Conservation (phyloP, 1,140 invertebrate species). For the Oncopeltus fasciatus region DNA sequence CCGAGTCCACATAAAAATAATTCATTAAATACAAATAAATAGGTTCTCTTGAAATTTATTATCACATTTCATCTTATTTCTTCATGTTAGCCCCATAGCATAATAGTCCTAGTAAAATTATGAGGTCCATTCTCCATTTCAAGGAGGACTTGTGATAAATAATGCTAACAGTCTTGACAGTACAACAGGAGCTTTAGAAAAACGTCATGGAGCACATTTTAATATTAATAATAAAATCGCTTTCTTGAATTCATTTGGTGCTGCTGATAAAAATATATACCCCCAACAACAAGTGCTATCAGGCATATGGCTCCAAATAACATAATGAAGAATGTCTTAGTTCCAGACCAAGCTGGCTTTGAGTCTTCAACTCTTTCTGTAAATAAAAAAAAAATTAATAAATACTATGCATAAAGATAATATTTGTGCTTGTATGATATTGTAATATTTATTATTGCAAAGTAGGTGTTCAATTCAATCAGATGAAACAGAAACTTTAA, state of each 20-base stretch:
- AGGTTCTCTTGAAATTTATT: not conserved
- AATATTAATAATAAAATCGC: constrained; percentile 59
- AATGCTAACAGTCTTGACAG: not conserved
- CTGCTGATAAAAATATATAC: constrained; percentile 83
- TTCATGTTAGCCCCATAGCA: not conserved
- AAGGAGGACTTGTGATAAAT: not conserved
- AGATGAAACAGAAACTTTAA: too few relatives aligned
- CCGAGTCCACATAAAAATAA: not conserved
- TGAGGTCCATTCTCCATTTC: not conserved
- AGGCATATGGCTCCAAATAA: constrained; percentile 60
- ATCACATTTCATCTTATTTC: not conserved
- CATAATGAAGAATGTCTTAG: constrained; percentile 79
- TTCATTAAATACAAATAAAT: not conserved
- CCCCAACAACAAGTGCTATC: constrained; percentile 65
- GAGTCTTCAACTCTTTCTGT: constrained; percentile 74
- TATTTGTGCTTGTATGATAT: not conserved
- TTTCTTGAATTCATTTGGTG: constrained; percentile 77
- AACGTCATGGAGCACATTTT: not conserved
- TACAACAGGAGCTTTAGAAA: not conserved
- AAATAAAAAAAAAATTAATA: constrained; percentile 23
- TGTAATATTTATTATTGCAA: not conserved
- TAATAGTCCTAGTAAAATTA: too few relatives aligned
- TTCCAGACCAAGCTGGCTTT: constrained; percentile 65
- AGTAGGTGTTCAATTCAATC: not conserved
- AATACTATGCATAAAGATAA: not conserved